Evolutionary conservation across 2,797 vertebrate genomes (phyloP).

Genomic region (Tenualosa thibaudeaui): DNA sequence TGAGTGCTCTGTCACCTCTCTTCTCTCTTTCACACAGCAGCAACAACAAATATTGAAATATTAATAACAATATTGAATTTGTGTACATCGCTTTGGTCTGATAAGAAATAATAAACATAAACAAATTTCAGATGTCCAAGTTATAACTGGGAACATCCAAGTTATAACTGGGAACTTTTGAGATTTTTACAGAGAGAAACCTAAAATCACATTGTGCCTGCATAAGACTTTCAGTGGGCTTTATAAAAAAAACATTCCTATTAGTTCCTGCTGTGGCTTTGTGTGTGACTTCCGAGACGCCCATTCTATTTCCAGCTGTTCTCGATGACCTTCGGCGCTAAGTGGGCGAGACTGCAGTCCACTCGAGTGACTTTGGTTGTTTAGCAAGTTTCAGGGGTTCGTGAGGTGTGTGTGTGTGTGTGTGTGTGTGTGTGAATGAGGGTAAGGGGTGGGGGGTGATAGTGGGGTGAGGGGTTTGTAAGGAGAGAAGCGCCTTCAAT

Average conservation of each 20-base stretch:
- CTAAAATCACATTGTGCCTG: background rate
- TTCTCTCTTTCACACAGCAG: background rate
- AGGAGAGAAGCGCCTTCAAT: background rate
- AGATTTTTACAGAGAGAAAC: background rate
- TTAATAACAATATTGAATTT: too few relatives aligned
- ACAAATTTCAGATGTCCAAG: background rate
- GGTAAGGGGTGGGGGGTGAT: background rate
- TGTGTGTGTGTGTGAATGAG: too few relatives aligned
- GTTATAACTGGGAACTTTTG: background rate
- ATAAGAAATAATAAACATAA: background rate
- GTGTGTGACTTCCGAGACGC: conserved; percentile 11
- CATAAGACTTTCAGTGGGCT: background rate
- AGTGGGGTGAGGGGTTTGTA: background rate
- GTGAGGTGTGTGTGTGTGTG: background rate
- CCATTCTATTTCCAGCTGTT: conserved; percentile 2
- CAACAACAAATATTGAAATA: background rate
- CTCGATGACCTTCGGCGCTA: background rate
- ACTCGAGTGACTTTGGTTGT: conserved; percentile 1
- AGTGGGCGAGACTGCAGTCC: background rate
- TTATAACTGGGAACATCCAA: background rate
- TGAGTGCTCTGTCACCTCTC: background rate
- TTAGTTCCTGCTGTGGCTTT: background rate
- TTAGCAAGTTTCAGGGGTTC: background rate
- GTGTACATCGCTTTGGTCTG: too few relatives aligned
- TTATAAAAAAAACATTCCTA: background rate